Evolutionary conservation across 2,113 vertebrate genomes (phyloP), one percentile per base, ranked within the genome.

Genomic region (Protobothrops flavoviridis): DNA sequence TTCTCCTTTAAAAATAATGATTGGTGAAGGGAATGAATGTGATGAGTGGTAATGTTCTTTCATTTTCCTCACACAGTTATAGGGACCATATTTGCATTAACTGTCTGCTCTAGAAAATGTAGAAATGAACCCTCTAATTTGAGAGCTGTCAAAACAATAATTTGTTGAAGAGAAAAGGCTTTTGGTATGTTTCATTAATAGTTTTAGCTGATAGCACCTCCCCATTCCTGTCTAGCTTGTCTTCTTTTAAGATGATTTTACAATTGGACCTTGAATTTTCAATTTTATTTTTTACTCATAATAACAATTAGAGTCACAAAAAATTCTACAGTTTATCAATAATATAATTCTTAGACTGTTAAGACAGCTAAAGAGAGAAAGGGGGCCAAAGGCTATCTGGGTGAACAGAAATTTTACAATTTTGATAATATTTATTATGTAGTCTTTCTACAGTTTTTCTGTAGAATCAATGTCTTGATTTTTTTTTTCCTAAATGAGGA

Each of bases 21-120:
- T 97, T 95, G 86, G 90, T 93, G 95, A 95, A 93, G 57, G 93
- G 91, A 95, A 95, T 69, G 92, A 96, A 97, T 97, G 94, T 97
- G 96, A 98, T 97, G 96, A 97, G 94, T 87, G 64, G 57, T 92
- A 96, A 93, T 94, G 92, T 93, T 93, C 94, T 95, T 94, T 97
- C 87, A 56, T 91, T 95, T 94, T 81, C 96, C 96, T 95, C 95
- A 89, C 57, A 97, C 94, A 88, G 91, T 93, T 96, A 94, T 91
- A 91, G n/a, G 92, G 94, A 97, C 92, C 74, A 64, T 56, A 98
- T 97, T 97, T 97, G 96, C 97, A 97, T 97, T 96, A 97, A 97
- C 92, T 93, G 93, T 85, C 94, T 95, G 90, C 52, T 95, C 90
- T 95, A 95, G 91, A 90, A 94, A 96, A 97, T 92, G 93, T 95